phyloP scores from a whole-genome alignment of 2,797 vertebrate genomes.

The Streptopelia turtur region DNA sequence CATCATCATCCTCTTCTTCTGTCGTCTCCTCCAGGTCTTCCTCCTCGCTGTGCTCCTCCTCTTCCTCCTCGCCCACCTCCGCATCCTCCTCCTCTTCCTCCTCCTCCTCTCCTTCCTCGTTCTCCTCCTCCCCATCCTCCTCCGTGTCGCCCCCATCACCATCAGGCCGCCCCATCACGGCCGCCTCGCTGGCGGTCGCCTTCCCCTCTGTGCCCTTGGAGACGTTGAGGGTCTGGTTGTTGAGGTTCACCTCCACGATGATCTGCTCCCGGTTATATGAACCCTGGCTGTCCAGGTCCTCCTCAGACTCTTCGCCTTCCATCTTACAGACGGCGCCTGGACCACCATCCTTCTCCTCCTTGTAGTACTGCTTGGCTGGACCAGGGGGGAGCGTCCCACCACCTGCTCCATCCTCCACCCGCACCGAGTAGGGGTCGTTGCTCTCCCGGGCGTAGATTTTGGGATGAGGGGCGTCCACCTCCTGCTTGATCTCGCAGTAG shows the following conservation, averaged over 20 bases:
- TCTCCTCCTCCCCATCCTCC: constrained; percentile 77
- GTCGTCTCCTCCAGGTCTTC: constrained; percentile 74
- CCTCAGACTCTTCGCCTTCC: constrained; percentile 83
- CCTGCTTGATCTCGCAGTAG: constrained; percentile 93
- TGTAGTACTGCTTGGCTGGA: constrained; percentile 86
- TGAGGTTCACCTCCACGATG: constrained; percentile 98
- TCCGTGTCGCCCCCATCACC: constrained; percentile 61
- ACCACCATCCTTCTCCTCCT: constrained; percentile 83
- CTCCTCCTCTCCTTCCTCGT: constrained; percentile 72
- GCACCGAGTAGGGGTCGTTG: constrained; percentile 86
- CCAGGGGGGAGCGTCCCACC: constrained; percentile 12
- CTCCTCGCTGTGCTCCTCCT: constrained; percentile 73
- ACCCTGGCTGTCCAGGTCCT: constrained; percentile 77
- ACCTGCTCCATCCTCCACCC: constrained; percentile 83
- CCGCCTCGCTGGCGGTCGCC: constrained; percentile 48
- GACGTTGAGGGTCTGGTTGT: constrained; percentile 98
- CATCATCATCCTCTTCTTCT: constrained; percentile 75
- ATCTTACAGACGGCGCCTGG: constrained; percentile 81
- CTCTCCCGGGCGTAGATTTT: constrained; percentile 90
- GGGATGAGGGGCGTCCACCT: constrained; percentile 82
- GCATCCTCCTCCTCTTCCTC: constrained; percentile 80
- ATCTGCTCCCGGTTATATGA: constrained; percentile 94
- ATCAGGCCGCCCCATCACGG: constrained; percentile 73
- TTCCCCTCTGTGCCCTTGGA: constrained; percentile 92
- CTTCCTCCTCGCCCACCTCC: constrained; percentile 69